Conservation (phyloP, 2,113 vertebrate species). For the Oenanthe melanoleuca region DNA sequence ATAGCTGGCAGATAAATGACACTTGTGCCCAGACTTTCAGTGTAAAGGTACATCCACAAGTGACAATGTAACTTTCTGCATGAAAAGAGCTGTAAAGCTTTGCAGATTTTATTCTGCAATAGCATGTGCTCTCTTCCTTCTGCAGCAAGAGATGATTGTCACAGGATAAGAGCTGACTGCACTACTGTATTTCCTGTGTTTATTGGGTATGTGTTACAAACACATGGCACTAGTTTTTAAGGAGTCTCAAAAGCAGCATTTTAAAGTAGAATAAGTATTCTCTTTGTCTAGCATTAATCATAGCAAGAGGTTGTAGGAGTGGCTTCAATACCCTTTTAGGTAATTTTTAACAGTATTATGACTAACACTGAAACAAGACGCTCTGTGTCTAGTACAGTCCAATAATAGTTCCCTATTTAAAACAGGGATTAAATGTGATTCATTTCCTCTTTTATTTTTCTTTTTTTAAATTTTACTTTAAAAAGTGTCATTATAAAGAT, state of each 20-base stretch:
- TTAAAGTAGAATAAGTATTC: conserved; percentile 26
- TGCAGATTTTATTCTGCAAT: background rate
- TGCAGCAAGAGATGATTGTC: background rate
- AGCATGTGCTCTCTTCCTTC: background rate
- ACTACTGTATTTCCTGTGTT: background rate
- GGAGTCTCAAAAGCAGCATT: conserved; percentile 15
- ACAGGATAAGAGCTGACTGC: background rate
- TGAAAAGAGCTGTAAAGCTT: background rate
- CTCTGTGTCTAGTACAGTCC: background rate
- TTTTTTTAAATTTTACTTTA: background rate
- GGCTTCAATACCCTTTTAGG: conserved; percentile 25
- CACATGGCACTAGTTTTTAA: background rate
- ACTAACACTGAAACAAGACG: conserved; percentile 36
- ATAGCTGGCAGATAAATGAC: background rate
- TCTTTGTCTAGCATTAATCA: conserved; percentile 37
- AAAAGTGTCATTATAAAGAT: background rate
- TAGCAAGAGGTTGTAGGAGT: conserved; percentile 6
- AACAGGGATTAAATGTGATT: conserved; percentile 16
- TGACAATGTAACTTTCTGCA: background rate
- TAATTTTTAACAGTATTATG: background rate
- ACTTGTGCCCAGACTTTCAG: background rate
- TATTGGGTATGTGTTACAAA: background rate
- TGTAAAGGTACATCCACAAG: background rate
- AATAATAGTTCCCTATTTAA: conserved; percentile 21
- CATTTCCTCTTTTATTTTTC: background rate